Base-by-base conservation (phyloP, 2,888 invertebrate species). In the Hybos culiciformis region DNA sequence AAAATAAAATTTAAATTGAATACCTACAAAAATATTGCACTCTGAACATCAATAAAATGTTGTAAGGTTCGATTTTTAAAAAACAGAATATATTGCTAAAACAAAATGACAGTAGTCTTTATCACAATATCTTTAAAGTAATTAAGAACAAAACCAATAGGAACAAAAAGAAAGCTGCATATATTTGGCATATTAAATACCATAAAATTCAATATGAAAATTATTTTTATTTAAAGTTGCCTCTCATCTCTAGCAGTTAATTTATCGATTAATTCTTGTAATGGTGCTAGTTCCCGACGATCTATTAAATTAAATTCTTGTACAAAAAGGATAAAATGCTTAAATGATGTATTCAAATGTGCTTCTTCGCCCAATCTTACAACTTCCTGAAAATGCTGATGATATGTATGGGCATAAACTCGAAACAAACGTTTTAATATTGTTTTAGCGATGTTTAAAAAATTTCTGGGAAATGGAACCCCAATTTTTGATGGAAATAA, bases 331-430 rank as follows among this genome's bases (percentile, higher is more conserved):
- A 98, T 96, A 68, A 98, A 98, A 73, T 98, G 98, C 66, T 98
- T 98, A 73, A 98, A 98, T 54, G 94, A 94, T 47, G 98, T 98
- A 70, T 98, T 98, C 55, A 98, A 78, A 68, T 98, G 98, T 42
- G 97, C 96, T 68, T 97, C 97, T 69, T 98, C 97, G 42, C 93
- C 92, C 45, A 98, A 76, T 67, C 93, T 88, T 44, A 97, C 93
- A 50, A 98, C 94, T 73, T 96, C 90, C 44, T 87, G 83, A 70
- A 98, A 97, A 73, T 99, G 98, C 65, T 96, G 94, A 71, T 98
- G 96, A 70, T 99, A 98, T 62, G 98, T 94, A 70, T 98, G 98
- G 41, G 98, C 98, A 69, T 98, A 98, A 47, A 98, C 96, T 60
- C 98, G 80, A 70, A 98, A 98, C 63, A 99, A 72, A 50, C 98